These are phyloP conservation scores for Agrypnus murinus DNA, from an alignment of 2,888 invertebrate genomes.

Conservation along the genomic window DNA sequence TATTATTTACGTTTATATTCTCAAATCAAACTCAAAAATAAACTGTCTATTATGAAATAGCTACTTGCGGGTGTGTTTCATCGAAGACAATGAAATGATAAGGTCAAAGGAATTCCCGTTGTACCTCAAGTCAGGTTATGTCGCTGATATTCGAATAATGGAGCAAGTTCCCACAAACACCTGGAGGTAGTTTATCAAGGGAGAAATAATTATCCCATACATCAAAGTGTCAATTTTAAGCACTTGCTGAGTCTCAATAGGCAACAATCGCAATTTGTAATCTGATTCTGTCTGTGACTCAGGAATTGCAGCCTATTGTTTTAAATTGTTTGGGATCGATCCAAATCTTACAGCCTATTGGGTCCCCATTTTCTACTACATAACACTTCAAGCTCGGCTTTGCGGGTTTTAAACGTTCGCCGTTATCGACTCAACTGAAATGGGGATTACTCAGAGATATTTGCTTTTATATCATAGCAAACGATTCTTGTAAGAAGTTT, in stretches of 20 bases:
- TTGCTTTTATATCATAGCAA: conserved; percentile 47
- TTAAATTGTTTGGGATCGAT: conserved; percentile 61
- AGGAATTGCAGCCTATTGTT: conserved; percentile 59
- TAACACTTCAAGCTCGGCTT: conserved; percentile 59
- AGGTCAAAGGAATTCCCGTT: conserved; percentile 2
- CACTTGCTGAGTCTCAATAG: conserved; percentile 31
- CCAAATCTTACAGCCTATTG: conserved; percentile 63
- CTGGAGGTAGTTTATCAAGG: conserved; percentile 33
- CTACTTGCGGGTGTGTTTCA: too few species aligned
- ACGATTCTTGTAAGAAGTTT: conserved; percentile 34
- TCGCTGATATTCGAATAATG: conserved; percentile 27
- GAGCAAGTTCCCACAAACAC: conserved; percentile 25
- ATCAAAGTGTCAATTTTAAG: conserved; percentile 29
- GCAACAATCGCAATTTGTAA: conserved; percentile 35
- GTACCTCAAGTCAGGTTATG: conserved; percentile 4
- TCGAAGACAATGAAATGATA: conserved; percentile 1
- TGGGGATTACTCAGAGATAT: conserved; percentile 46
- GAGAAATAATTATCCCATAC: conserved; percentile 37
- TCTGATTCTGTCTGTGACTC: conserved; percentile 39
- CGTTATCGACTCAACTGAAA: conserved; percentile 52
- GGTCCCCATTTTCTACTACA: conserved; percentile 63
- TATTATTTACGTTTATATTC: background rate
- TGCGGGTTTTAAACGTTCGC: conserved; percentile 59
- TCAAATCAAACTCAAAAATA: too few species aligned
- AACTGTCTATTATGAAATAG: too few species aligned